Base-by-base conservation (phyloP, 2,888 invertebrate genomes). In the Carabus problematicus region DNA sequence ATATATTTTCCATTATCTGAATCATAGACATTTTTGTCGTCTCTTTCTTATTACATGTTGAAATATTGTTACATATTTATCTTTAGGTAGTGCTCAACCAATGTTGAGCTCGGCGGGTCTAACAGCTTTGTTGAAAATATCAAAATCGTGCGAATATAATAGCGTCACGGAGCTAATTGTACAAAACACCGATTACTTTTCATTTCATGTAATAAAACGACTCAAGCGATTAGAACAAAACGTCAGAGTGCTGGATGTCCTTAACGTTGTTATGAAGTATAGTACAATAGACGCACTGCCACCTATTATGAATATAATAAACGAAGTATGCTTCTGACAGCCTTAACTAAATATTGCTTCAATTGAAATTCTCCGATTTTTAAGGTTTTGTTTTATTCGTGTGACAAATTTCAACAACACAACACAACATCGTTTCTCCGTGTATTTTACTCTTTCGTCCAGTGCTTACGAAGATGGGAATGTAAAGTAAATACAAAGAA, bases 121-220 rank as follows among this genome's bases (percentile, higher is more conserved):
- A 63, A 83, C 82, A 72, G 85, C 89, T 0, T 81, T 91, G 6
- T 78, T 83, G 52, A 84, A 84, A 64, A 84, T 92, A 29, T 86
- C 89, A 8, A 69, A 75, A 42, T 87, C 90, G 0, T 84, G 88
- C 73, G 85, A 84, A 0, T 86, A 86, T 77, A 72, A 75, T 0
- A 79, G 81, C 64, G 85, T 89, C 3, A 83, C 85, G 0, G 85
- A 87, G n/a, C 84, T 93, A 18, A 85, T 94, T 70, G 85, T 85
- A 61, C 77, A 80, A 43, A 92, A 93, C 77, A 86, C 89, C 0
- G 92, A 93, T 79, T 93, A 92, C 77, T 86, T 92, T 76, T 88
- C 90, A 0, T 88, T 87, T 76, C 89, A 91, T 74, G 84, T 93
- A 68, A 89, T 89, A 39, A 79, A 85, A 0, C 84, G 87, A 75